Evolutionary conservation across 2,797 vertebrate genomes (phyloP).

Genomic region (Erethizon dorsatum): DNA sequence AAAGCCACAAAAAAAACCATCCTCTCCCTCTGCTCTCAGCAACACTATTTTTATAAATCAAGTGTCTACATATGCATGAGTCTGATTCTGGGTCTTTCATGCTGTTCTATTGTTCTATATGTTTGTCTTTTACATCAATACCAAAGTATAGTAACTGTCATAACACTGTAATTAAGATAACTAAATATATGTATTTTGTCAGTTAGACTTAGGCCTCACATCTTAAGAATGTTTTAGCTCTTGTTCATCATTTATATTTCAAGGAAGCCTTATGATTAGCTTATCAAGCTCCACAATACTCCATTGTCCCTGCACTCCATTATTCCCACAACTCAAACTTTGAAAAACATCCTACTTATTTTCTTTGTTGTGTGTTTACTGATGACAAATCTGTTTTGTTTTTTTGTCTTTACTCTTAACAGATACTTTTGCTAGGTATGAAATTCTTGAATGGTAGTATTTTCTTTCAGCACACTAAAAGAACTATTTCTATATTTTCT

Average conservation of each 20-base stretch:
- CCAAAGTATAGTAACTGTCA: neutral
- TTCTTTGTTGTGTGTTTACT: neutral
- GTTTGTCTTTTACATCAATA: neutral
- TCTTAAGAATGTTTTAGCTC: neutral
- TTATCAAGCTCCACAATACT: neutral
- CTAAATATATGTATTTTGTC: neutral
- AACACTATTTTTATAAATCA: neutral
- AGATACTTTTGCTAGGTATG: neutral
- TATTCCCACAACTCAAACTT: neutral
- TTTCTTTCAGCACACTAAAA: neutral
- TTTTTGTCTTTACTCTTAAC: neutral
- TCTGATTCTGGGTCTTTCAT: neutral
- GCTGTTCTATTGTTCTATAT: neutral
- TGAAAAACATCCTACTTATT: constrained; percentile 33
- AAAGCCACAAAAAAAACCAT: neutral
- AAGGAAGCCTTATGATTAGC: neutral
- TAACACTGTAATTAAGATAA: neutral
- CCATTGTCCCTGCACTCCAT: neutral
- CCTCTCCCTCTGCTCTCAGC: neutral
- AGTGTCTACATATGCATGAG: neutral
- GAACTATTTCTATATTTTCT: neutral
- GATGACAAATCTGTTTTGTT: neutral
- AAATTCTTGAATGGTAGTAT: neutral
- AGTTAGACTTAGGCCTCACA: neutral
- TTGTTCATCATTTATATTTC: neutral